phyloP scores from a whole-genome alignment of 2,888 invertebrate species.

The Agrilus biguttatus region DNA sequence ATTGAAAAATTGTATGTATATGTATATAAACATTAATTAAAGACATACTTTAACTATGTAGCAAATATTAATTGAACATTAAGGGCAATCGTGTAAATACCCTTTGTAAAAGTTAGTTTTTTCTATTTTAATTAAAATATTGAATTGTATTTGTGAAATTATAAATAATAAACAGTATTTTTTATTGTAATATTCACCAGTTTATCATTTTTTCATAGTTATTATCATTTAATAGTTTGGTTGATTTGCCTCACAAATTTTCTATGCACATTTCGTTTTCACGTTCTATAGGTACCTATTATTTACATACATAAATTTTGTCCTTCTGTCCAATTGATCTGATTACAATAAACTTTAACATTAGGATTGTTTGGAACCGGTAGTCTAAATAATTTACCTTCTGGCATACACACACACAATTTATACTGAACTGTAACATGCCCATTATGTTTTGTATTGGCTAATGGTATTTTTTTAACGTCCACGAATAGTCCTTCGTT shows the following conservation, averaged over 20 bases:
- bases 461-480: slow-evolving; percentile 55
- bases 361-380: slow-evolving; percentile 46
- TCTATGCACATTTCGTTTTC: neutral
- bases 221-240: no score
- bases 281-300: neutral
- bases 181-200: no score
- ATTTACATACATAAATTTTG: slow-evolving; percentile 48
- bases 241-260: no score
- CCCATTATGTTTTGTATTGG: slow-evolving; percentile 29
- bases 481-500: slow-evolving; percentile 59
- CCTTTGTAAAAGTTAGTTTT: neutral
- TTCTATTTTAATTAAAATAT: neutral
- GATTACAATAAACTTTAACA: slow-evolving; percentile 43
- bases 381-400: slow-evolving; percentile 68
- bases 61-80: no score
- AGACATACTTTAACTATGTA: no score
- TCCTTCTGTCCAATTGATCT: slow-evolving; percentile 43
- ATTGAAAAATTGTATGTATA: neutral
- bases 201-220: no score
- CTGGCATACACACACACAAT: slow-evolving; percentile 82
- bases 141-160: no score
- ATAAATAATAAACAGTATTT: no score
- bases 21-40: neutral
- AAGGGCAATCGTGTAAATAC: neutral
- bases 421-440: slow-evolving; percentile 53